These are phyloP conservation scores for Stercorarius parasiticus DNA, from an alignment of 2,113 vertebrate genomes.

Conservation along the genomic window DNA sequence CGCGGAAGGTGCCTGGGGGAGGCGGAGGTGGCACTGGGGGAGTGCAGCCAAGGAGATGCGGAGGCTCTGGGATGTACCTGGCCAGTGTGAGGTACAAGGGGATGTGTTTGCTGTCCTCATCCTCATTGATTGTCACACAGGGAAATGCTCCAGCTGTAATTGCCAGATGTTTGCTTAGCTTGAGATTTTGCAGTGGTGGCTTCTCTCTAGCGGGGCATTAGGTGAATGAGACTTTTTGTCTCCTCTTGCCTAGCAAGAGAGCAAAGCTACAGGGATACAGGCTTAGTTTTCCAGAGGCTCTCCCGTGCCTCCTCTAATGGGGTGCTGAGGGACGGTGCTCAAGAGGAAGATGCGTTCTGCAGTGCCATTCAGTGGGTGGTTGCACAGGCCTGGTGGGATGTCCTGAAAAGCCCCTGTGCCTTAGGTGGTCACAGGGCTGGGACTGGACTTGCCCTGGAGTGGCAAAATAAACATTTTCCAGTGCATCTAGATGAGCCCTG, in stretches of 20 bases:
- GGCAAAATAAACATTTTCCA: not conserved
- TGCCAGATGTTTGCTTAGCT: not conserved
- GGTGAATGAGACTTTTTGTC: not conserved
- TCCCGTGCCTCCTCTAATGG: not conserved
- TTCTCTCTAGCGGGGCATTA: not conserved
- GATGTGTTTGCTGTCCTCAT: not conserved
- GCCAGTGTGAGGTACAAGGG: not conserved
- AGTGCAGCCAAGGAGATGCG: not conserved
- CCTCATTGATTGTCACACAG: not conserved
- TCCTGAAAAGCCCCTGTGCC: not conserved
- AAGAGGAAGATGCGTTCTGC: not conserved
- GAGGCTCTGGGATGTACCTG: not conserved
- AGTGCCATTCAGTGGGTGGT: not conserved
- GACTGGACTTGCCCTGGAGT: not conserved
- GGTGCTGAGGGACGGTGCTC: fast-evolving
- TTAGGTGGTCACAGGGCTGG: not conserved
- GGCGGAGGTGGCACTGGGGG: fast-evolving
- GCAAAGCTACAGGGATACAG: not conserved
- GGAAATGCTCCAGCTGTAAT: not conserved
- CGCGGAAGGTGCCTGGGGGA: not conserved
- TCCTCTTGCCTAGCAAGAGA: not conserved
- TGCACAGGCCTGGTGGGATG: not conserved
- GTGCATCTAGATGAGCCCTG: not conserved
- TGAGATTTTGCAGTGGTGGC: not conserved
- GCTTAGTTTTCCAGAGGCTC: not conserved